Conservation (phyloP, 2,113 vertebrate species). For the Entelurus aequoreus region DNA sequence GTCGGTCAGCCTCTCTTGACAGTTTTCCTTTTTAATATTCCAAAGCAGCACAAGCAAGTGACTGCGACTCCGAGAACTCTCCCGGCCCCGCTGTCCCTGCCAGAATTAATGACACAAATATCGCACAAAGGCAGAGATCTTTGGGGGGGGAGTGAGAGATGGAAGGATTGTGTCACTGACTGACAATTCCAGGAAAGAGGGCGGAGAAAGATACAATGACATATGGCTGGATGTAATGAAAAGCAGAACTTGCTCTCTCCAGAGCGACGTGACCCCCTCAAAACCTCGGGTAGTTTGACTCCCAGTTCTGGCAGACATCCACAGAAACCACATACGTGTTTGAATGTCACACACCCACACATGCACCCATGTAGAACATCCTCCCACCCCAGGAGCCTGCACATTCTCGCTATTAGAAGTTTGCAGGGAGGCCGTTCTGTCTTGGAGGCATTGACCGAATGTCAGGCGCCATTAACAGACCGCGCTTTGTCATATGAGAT, state of each 20-base stretch:
- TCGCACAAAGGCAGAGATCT: constrained; percentile 6
- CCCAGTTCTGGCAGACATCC: constrained; percentile 49
- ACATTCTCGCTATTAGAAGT: constrained; percentile 62
- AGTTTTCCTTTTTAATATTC: constrained; percentile 13
- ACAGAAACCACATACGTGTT: constrained; percentile 54
- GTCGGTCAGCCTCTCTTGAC: constrained; percentile 24
- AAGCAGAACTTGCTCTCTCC: constrained; percentile 64
- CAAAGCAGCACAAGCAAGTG: constrained; percentile 18
- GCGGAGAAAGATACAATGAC: constrained; percentile 49
- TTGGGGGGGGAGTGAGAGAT: constrained; percentile 14
- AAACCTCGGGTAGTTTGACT: constrained; percentile 45
- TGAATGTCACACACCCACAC: constrained; percentile 34
- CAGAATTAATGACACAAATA: constrained; percentile 36
- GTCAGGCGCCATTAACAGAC: constrained; percentile 50
- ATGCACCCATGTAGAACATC: constrained; percentile 22
- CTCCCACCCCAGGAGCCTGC: constrained; percentile 41
- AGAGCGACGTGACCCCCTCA: constrained; percentile 52
- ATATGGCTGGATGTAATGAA: constrained; percentile 67
- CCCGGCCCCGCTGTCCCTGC: constrained; percentile 1
- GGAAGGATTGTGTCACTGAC: constrained; percentile 41
- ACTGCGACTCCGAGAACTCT: constrained; percentile 33
- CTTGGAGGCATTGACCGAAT: constrained; percentile 53
- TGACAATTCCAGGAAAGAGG: constrained; percentile 65
- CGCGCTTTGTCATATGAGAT: constrained; percentile 39
- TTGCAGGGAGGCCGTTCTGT: constrained; percentile 50